Base-by-base conservation (phyloP, 2,888 invertebrate species). In the Erebia epiphron region DNA sequence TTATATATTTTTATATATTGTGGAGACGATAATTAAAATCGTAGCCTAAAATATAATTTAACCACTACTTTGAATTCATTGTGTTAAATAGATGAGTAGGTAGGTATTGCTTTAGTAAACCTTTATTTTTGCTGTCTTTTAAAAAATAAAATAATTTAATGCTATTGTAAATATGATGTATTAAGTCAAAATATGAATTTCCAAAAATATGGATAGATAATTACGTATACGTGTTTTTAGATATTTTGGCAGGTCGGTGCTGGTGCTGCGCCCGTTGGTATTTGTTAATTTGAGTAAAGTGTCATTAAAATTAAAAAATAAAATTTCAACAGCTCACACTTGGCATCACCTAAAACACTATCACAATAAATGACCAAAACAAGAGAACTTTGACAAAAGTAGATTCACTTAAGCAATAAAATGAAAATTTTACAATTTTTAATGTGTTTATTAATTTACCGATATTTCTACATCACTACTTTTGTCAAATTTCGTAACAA, bases 311-410 rank as follows among this genome's bases (percentile, higher is more conserved):
- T 50, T 13, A 50, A 41, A 54, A 21, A n/a, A 68, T 11, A 49
- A 65, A 57, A 21, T 21, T 58, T 52, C 26, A 64, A 69, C 41
- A 26, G 11, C 13, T 63, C 41, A 26, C 64, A 56, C 50, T 43
- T 54, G 14, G 43, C 54, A 26, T 68, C 54, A 57, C 58, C 63
- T 58, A 68, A 66, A 46, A 56, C 60, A 52, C 70, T 62, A 68
- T 43, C 73, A 50, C n/a, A 57, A 83, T 80, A 78, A 83, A 78
- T 79, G 77, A 81, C 80, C 79, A 81, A 85, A 83, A 85, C 79
- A 82, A 83, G 73, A 79, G 83, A 87, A 82, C 71, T 85, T 86
- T 88, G 86, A 87, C 87, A 87, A 88, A 89, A 87, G 86, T 85
- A 86, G 83, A 67, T 58, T 46, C 62, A 72, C 57, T 72, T 35